Base-by-base conservation (phyloP, 2,888 invertebrate genomes). In the Latrodectus elegans region DNA sequence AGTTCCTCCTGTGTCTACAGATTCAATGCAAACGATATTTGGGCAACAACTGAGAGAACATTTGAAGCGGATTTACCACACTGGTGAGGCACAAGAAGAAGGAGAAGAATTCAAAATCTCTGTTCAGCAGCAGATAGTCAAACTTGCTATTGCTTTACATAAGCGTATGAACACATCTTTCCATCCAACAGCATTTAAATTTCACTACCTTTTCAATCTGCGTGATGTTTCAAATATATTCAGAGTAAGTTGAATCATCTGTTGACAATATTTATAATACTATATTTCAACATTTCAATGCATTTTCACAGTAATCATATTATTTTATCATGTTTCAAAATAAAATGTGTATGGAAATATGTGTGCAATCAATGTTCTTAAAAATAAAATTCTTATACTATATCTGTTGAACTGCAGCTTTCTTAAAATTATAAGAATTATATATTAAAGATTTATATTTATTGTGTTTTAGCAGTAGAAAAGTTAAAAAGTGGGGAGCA, bases 121-220 rank as follows among this genome's bases (percentile, higher is more conserved):
- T 91, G 93, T 95, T 90, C 94, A 95, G 72, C 94, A 94, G 52
- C 95, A 95, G 90, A 94, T 98, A 89, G 96, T 97, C 2, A 93
- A 94, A 77, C 96, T 97, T 4, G 95, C 97, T 0, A 94, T 98
- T 83, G 95, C 95, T 22, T 92, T 99, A 64, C 98, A 99, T 92
- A 95, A 96, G 91, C 96, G 97, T 93, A 95, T 96, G 4, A 94
- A 96, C 2, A 95, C 96, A 92, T 95, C 97, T 49, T 99, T 98
- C 92, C 93, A 98, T 88, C 99, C 99, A 0, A 99, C 98, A 2
- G 98, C 98, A 4, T 95, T 97, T 79, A 99, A 99, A 92, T 99
- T 97, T 91, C 99, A 99, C 92, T 99, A 99, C 91, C 95, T 98
- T 91, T 99, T 99, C 92, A 99, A 99, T 93, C 94, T 99, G 87